These are phyloP conservation scores for Dendrocopos noguchii DNA, from an alignment of 2,113 vertebrate species.

Conservation along the genomic window DNA sequence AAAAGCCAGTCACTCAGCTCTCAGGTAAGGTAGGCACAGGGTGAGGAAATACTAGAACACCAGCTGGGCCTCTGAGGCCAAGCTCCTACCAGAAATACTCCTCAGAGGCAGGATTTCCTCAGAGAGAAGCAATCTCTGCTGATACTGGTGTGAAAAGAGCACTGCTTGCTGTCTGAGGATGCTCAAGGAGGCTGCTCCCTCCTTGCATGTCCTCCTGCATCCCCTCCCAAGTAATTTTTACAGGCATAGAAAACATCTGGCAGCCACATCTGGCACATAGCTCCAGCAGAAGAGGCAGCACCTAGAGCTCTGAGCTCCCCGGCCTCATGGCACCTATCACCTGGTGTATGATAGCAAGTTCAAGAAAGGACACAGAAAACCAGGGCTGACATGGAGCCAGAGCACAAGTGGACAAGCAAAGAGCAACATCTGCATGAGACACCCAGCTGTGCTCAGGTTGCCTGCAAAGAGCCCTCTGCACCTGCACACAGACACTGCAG, in stretches of 20 bases:
- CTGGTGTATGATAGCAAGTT: not conserved
- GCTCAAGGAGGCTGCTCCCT: not conserved
- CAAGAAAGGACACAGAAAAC: not conserved
- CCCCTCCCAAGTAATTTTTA: not conserved
- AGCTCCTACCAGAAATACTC: not conserved
- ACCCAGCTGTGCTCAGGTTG: not conserved
- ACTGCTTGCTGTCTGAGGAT: not conserved
- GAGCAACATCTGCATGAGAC: not conserved
- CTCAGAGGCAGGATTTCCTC: not conserved
- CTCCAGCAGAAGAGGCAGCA: not conserved
- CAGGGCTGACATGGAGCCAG: not conserved
- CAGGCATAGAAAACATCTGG: not conserved
- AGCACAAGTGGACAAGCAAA: not conserved
- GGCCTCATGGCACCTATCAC: not conserved
- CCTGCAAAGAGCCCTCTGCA: not conserved
- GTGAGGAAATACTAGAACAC: not conserved
- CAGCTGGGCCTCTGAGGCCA: not conserved
- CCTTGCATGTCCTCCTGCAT: not conserved
- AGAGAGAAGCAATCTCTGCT: not conserved
- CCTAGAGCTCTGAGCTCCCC: not conserved
- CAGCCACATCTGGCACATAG: not conserved
- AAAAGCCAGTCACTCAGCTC: not conserved
- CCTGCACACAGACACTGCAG: not conserved
- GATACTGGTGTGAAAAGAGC: not conserved
- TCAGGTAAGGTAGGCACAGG: not conserved